Base-by-base conservation (phyloP, 2,113 vertebrate genomes). In the Ictalurus punctatus region DNA sequence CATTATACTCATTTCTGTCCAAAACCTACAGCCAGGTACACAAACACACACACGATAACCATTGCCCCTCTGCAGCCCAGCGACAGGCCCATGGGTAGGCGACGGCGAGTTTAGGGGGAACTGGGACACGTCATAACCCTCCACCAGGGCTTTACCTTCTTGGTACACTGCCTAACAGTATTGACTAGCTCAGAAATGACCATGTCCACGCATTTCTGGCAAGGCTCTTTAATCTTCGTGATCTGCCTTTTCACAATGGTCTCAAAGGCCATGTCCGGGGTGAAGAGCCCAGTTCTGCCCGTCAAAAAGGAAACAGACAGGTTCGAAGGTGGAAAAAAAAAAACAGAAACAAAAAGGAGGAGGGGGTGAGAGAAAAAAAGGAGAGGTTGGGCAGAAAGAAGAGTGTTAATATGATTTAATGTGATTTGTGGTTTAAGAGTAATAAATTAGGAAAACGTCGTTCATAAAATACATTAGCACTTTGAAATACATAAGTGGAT, bases 171-270 rank as follows among this genome's bases (percentile, higher is more conserved):
- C 96, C 98, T 99, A 99, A 99, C 98, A 73, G 98, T 99, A 98
- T 94, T 98, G 97, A 98, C 98, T 97, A 99, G 97, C 95, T 99
- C 98, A 96, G 97, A 97, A 96, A 99, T 99, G 97, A 99, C 98
- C 98, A 99, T 98, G 97, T 99, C 98, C 97, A 99, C 98, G 95
- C 98, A 99, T 98, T 99, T 99, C 97, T 98, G 96, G 98, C 98
- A 99, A 90, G 98, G 98, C 85, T 98, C 98, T 97, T 98, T 99
- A 94, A 97, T 99, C 98, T 99, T 99, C 97, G 96, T 97, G 95
- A 99, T 98, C 97, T 99, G 98, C 96, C 99, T 98, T 98, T 99
- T 99, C 97, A 99, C 98, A 97, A 99, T 99, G 96, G 98, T 99
- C 97, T 99, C 98, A 98, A 99, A 99, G 95, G 98, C 98, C 98